Base-by-base conservation (phyloP, 2,888 invertebrate species). In the Drosophila incognita region DNA sequence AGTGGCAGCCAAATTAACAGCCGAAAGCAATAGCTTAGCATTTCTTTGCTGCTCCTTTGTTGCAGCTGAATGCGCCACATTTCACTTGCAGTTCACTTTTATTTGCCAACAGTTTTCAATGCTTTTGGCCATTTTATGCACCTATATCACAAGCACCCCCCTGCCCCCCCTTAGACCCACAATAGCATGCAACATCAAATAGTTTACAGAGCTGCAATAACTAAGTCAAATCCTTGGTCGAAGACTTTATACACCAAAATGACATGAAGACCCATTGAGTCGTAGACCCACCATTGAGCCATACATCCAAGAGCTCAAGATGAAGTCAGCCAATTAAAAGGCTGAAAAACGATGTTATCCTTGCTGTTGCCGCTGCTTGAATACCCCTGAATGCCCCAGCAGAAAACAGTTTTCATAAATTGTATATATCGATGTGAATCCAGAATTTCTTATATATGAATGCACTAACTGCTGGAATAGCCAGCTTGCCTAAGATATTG, bases 41-140 rank as follows among this genome's bases (percentile, higher is more conserved):
- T 85, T 83, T 80, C 77, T 76, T 83, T 82, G 81, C 86, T 57
- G 63, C 76, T 70, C 83, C 69, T 86, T 86, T 88, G 79, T 86
- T 81, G 87, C 82, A 83, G 63, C 51, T 81, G 87, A 88, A 79
- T 85, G 87, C 83, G 81, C 81, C 87, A 81, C 84, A 86, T 88
- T 88, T 86, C 87, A 88, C 76, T 86, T 81, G 81, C 79, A 86
- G 33, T 4, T 33, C 33, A 33, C 33, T 83, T 84, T 84, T 85
- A 87, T 87, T 80, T 80, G 81, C 86, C 77, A 83, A 78, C 77
- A 76, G 75, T 78, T 80, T 65, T 58, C 61, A 61, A 58, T 66
- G 79, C 65, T 60, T 57, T 65, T 73, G 54, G 53, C 52, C 73
- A 49, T 65, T 75, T 76, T 38, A 62, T 75, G 66, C 49, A 13